Evolutionary conservation across 1,140 invertebrate species (phyloP).

Genomic region (Tetramorium alpestre): DNA sequence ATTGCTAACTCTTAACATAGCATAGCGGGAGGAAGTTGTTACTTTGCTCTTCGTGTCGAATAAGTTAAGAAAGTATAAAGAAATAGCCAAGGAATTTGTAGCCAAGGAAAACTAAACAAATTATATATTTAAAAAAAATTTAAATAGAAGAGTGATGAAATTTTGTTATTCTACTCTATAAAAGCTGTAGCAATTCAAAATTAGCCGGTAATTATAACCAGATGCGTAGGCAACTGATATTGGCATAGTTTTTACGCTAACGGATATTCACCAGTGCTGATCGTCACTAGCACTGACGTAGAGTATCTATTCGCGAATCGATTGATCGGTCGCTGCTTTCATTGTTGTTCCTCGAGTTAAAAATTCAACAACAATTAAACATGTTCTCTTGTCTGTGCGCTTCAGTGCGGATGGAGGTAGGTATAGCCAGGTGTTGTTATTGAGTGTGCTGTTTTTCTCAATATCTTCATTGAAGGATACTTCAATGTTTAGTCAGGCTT

Average conservation of each 20-base stretch:
- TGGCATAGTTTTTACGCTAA: slow-evolving; percentile 7
- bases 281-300: slow-evolving; percentile 64
- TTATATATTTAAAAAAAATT: neutral
- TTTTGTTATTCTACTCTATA: neutral
- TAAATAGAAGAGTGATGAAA: neutral
- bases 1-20: neutral
- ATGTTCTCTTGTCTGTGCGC: slow-evolving; percentile 84
- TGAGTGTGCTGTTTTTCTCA: neutral
- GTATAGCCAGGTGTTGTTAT: slow-evolving; percentile 60
- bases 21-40: neutral
- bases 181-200: neutral
- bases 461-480: neutral
- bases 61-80: neutral
- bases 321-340: neutral
- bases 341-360: slow-evolving; percentile 16
- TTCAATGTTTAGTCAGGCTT: neutral
- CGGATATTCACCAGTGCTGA: slow-evolving; percentile 72
- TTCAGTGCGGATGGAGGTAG: slow-evolving; percentile 83
- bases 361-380: slow-evolving; percentile 60
- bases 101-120: neutral
- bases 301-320: slow-evolving; percentile 55
- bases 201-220: neutral
- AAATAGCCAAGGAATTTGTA: slow-evolving; percentile 1
- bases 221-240: neutral
- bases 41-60: slow-evolving; percentile 9